A percentile compares a stretch with the other conserved stretches of the same genome.
Conservation (phyloP, 2,113 vertebrate species). For the Charadrius vociferus region DNA sequence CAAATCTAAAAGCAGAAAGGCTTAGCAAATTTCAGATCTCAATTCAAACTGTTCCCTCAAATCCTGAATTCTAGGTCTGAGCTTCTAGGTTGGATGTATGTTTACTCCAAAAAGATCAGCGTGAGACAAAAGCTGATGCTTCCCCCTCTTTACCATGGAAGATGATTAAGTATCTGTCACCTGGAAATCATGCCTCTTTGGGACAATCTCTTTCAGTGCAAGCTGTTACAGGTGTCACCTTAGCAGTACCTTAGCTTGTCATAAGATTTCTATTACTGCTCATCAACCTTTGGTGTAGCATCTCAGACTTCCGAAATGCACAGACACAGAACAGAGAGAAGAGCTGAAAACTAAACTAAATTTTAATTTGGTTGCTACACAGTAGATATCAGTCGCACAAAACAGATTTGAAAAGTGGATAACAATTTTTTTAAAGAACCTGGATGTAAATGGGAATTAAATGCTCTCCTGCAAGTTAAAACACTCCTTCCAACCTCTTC, state of each 20-base stretch:
- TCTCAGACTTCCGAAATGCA: neutral
- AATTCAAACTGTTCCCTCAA: neutral
- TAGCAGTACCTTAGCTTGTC: neutral
- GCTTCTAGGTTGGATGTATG: neutral
- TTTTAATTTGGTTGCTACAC: neutral
- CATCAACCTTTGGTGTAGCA: neutral
- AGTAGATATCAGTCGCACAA: neutral
- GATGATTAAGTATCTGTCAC: neutral
- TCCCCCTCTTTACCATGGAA: neutral
- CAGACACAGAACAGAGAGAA: neutral
- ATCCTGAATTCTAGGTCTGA: neutral
- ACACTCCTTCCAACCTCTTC: neutral
- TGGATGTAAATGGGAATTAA: neutral
- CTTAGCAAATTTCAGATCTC: neutral
- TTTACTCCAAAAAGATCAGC: neutral
- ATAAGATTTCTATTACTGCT: neutral
- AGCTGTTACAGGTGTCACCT: neutral
- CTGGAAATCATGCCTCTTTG: neutral
- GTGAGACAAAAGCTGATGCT: neutral
- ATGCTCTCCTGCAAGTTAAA: neutral
- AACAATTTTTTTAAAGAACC: neutral
- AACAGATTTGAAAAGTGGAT: neutral
- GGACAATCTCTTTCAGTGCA: neutral
- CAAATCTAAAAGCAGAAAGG: neutral
- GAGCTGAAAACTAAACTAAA: neutral